Evolutionary conservation across 2,888 invertebrate species (phyloP), one percentile per base, ranked within the genome.

Genomic region (Acholoe squamosa): DNA sequence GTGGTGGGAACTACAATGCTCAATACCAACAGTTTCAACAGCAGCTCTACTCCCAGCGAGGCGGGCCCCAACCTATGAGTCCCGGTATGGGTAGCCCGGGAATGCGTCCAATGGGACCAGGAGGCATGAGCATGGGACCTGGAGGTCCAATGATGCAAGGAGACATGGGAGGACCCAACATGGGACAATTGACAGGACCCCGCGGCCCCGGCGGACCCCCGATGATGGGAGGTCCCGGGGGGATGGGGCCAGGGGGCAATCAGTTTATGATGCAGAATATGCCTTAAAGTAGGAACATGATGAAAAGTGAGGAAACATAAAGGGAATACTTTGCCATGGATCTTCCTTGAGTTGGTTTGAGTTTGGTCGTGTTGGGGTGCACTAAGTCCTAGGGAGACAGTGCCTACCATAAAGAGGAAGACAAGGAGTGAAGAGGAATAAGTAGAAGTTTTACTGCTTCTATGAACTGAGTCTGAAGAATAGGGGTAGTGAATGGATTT

Each of bases 11-110:
- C 31, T 94, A 93, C 91, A 93, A 90, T 92, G 92, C 93, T 54
- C 94, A 94, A 89, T 95, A 94, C 92, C 95, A 95, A 90, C 95
- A 95, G 91, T 95, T 95, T 92, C 95, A 95, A 91, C 95, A 95
- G 92, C 95, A 95, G 93, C 91, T 95, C 77, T 95, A 94, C 91
- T 93, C 94, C 3, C 92, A 92, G 76, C 34, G 52, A 33, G 92
- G 92, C 28, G 92, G 92, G 51, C 92, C 91, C 5, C 71, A 89
- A 28, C 56, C 52, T 0, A 92, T 92, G 92, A 86, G 90, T 51
- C 86, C 86, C 10, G 77, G 67, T 16, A 90, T 90, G 90, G 89
- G 89, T 25, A 51, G 71, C 22, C 77, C 86, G 5, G 91, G 77
- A 22, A 90, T 90, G 90, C 67, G 89, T 3, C 89, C 84, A 14